Evolutionary conservation across 2,888 invertebrate species (phyloP), one percentile per base, ranked within the genome.

Genomic region (Tetheella fluctuosa): DNA sequence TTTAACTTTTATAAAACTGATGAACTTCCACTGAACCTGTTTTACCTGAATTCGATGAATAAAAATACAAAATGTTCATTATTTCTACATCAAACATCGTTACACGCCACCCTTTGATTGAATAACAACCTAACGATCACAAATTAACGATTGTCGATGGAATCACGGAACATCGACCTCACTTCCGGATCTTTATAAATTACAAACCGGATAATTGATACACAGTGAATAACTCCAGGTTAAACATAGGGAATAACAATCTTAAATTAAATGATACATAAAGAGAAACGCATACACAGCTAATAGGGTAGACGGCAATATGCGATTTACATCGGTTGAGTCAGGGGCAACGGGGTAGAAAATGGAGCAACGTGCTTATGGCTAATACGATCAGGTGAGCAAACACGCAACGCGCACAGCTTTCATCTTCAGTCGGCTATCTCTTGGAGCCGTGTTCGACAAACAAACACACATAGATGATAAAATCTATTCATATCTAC

Each of bases 371-470:
- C 86, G 85, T 88, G 90, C 87, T 88, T 88, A 86, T 79, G 85
- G 86, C 89, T 92, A 90, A 91, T 91, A 86, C 89, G 92, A 91
- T 91, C 91, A 91, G 84, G 85, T 90, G 91, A 87, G 88, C 90
- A 90, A 91, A 90, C 87, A 89, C 87, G 86, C 84, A 86, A 84
- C 83, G 80, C 37, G 37, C 79, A 75, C 70, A 76, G 91, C 92
- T 93, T 93, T 93, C 91, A 93, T 93, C 92, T 92, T 89, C 90
- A 88, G 80, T 88, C 85, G 83, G 82, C 85, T 90, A 86, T 90
- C 82, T 85, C 84, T 75, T 73, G 67, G 64, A 76, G 81, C 76
- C 70, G 71, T 64, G 71, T 66, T 73, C 69, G 39, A 59, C 39
- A 59, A 54, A 71, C 60, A 69, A 62, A 63, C 57, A 57, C 62